A percentile compares a stretch with the other conserved stretches of the same genome.
These are phyloP conservation scores for Chiloscyllium plagiosum DNA, from an alignment of 2,113 vertebrate species.

Conservation along the genomic window DNA sequence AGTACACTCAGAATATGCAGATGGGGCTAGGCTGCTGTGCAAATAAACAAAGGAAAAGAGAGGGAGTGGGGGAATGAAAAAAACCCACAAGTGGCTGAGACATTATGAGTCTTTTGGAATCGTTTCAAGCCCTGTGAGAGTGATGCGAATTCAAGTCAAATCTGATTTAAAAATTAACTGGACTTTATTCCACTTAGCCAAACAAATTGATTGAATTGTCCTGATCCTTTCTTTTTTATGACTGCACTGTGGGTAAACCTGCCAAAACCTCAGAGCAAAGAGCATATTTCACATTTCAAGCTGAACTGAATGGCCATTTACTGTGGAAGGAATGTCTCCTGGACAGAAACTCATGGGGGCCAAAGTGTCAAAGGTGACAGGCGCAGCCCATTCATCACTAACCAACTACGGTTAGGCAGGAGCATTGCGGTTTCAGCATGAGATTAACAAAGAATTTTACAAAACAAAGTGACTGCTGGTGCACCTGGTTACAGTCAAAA, in stretches of 20 bases:
- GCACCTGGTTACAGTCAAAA: constrained; percentile 8
- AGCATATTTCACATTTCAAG: constrained; percentile 42
- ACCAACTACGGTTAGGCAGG: neutral
- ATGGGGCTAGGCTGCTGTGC: neutral
- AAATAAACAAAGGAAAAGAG: neutral
- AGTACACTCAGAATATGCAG: neutral
- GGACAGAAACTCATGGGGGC: constrained; percentile 38
- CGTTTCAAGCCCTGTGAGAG: neutral
- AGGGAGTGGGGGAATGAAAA: neutral
- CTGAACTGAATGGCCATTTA: constrained; percentile 19
- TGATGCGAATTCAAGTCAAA: constrained; percentile 36
- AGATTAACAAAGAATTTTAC: neutral
- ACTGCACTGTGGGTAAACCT: constrained; percentile 36
- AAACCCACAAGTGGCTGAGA: constrained; percentile 36
- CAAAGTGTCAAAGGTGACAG: constrained; percentile 23
- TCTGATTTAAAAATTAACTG: constrained; percentile 41
- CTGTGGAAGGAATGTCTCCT: constrained; percentile 39
- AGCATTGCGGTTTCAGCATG: neutral
- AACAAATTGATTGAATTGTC: constrained; percentile 40
- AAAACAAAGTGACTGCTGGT: neutral
- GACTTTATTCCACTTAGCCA: constrained; percentile 44
- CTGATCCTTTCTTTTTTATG: constrained; percentile 40
- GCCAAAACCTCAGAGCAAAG: constrained; percentile 38
- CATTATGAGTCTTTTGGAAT: constrained; percentile 25
- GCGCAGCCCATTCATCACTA: constrained; percentile 23